Evolutionary conservation across 1,140 invertebrate genomes (phyloP), one percentile per base, ranked within the genome.

Genomic region (Chionoecetes opilio): DNA sequence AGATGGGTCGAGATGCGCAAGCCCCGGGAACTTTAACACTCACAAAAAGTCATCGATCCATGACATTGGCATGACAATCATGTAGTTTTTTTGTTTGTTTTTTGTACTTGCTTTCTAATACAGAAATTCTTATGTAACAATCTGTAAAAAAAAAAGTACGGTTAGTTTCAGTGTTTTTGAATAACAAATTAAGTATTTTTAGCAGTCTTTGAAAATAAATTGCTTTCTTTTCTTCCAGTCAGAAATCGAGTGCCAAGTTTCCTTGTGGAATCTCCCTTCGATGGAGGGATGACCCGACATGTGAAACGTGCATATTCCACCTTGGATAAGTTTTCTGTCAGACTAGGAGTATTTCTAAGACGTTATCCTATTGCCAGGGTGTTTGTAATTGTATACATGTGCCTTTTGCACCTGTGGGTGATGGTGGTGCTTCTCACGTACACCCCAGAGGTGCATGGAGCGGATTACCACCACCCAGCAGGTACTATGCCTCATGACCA

Each of bases 341-440:
- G 98, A 93, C 97, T 98, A 32, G 98, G 98, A 29, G 97, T 98
- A 26, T 99, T 99, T 97, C 97, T 99, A 41, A 97, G 98, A 94
- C 97, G 98, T 95, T 98, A 99, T 97, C 98, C 98, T 6, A 97
- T 98, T 93, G 98, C 98, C 63, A 97, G 98, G 96, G 98, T 98
- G 91, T 98, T 98, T 97, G 98, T 99, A 17, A 97, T 99, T 92
- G 97, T 98, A 95, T 99, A 99, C 96, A 98, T 98, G 97, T 98
- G 97, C 82, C 96, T 98, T 82, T 97, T 98, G 34, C 98, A 98
- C 96, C 97, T 98, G 32, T 98, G 98, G 98, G 98, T 98, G 53
- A 97, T 98, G 90, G 96, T 98, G 84, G 98, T 98, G 17, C 97
- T 98, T 53, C 97, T 98, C 85, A 98, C 98, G 3, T 98, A 98